Evolutionary conservation across 1,140 invertebrate species (phyloP), one percentile per base, ranked within the genome.

Genomic region (Goniozus legneri): DNA sequence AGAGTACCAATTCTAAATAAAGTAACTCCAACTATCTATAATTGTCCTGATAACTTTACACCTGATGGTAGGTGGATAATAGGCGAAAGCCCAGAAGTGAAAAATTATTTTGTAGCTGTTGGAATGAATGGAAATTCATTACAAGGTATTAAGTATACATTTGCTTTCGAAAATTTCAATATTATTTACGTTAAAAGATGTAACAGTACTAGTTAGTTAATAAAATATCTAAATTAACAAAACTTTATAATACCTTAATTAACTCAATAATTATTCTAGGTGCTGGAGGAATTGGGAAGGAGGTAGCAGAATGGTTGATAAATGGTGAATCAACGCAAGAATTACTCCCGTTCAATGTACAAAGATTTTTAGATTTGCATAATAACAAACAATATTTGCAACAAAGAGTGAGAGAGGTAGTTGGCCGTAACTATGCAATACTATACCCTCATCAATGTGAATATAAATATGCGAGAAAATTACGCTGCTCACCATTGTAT

Each of bases 31-130:
- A 74, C 78, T 45, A 61, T 91, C 13, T 75, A 80, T 16, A 85
- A 85, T 58, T 84, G 82, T 32, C 83, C 87, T 3, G 88, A 92
- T 73, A 87, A 82, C 67, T 92, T 90, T 69, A 89, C 88, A 36
- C 88, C 89, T 3, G 82, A 84, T 73, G 81, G 81, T 6, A 71
- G 78, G 56, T 84, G 81, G 81, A 80, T 84, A 56, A 62, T 91
- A 14, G 89, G 89, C 18, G 84, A 89, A 71, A 80, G 82, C 35
- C 80, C 87, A 8, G 85, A 89, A 80, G 80, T 82, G 10, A 77
- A 80, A 33, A 91, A 91, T 59, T 93, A 92, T 70, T 92, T 84
- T 75, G 83, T 92, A n/a, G 87, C 87, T 30, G 87, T 86, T 58
- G 82, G 79, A 43, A 84, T 83, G 80, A 84, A 82, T 67, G 82